Evolutionary conservation across 2,797 vertebrate species (phyloP), one percentile per base, ranked within the genome.

Genomic region (Centropyge bicolor): DNA sequence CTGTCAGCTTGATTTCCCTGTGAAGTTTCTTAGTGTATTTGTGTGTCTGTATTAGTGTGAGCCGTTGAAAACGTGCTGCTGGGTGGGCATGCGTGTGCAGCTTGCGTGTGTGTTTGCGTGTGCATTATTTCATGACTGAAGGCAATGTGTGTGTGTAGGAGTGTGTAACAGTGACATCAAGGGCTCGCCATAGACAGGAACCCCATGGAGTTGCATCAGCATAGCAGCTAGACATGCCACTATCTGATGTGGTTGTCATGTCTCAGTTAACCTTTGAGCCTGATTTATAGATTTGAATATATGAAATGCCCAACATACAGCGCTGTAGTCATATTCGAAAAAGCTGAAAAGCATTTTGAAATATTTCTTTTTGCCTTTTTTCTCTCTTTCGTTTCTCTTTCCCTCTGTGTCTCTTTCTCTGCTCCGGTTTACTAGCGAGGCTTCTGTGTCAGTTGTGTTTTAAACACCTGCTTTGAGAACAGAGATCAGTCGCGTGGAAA

Each of bases 381-480:
- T 45, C 4, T 59, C 40, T 78, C 10, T 56, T 5, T 35, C 3
- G 17, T 67, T 41, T 67, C 66, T 52, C 20, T 14, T 14, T 49
- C n/a, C 62, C 13, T 24, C 22, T n/a, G 8, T 45, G 17, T 80
- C 38, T 22, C 16, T 41, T 72, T 69, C 74, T 78, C 80, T 73
- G 46, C 74, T 80, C 82, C 78, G 75, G 70, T 89, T 69, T 80
- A 70, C 68, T 36, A 51, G 45, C n/a, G 68, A 87, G 41, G 68
- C 79, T 70, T 74, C 78, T 87, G 62, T 84, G 83, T 86, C 90
- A 80, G 88, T 73, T 55, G 65, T 79, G 84, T 89, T 93, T 94
- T 89, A 91, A 93, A 94, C 91, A 88, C 86, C 90, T 90, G 89
- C 93, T 94, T 92, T 95, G 93, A 94, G 93, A 92, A 85, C 82